These are phyloP conservation scores for Dicranocentrus wangi DNA, from an alignment of 2,888 invertebrate species.

Conservation along the genomic window DNA sequence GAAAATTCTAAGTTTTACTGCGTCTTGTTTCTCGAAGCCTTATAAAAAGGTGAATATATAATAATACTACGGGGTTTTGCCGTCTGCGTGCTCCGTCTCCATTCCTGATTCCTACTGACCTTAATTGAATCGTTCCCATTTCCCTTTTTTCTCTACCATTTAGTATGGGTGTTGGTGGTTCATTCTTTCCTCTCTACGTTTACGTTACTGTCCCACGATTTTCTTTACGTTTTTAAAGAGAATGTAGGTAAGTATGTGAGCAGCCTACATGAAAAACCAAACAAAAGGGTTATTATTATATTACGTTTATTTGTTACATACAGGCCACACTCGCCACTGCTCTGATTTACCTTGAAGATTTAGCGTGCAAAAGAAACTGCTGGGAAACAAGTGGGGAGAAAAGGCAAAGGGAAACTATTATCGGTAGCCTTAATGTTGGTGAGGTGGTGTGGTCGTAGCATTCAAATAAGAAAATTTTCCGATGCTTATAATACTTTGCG, in stretches of 20 bases:
- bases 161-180: slow-evolving; percentile 21
- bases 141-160: slow-evolving; percentile 40
- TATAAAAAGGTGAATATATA: no score
- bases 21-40: no score
- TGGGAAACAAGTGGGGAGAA: slow-evolving; percentile 24
- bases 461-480: slow-evolving; percentile 49
- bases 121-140: slow-evolving; percentile 58
- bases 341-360: slow-evolving; percentile 54
- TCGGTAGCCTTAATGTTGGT: slow-evolving; percentile 42
- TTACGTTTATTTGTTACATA: slow-evolving; percentile 27
- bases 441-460: slow-evolving; percentile 26
- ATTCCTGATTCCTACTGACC: slow-evolving; percentile 54
- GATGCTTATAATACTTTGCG: background rate
- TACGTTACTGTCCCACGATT: no score
- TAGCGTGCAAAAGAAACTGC: slow-evolving; percentile 44
- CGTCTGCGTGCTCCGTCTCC: slow-evolving; percentile 49
- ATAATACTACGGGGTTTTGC: no score
- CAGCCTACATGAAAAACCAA: slow-evolving; percentile 22
- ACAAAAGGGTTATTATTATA: slow-evolving; percentile 35
- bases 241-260: slow-evolving; percentile 6
- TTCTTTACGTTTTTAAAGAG: no score
- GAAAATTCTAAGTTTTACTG: no score
- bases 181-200: slow-evolving; percentile 1
- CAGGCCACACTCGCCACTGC: slow-evolving; percentile 13
- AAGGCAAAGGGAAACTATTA: slow-evolving; percentile 40